These are phyloP conservation scores for Metellina segmentata DNA, from an alignment of 2,888 invertebrate genomes.

Conservation along the genomic window DNA sequence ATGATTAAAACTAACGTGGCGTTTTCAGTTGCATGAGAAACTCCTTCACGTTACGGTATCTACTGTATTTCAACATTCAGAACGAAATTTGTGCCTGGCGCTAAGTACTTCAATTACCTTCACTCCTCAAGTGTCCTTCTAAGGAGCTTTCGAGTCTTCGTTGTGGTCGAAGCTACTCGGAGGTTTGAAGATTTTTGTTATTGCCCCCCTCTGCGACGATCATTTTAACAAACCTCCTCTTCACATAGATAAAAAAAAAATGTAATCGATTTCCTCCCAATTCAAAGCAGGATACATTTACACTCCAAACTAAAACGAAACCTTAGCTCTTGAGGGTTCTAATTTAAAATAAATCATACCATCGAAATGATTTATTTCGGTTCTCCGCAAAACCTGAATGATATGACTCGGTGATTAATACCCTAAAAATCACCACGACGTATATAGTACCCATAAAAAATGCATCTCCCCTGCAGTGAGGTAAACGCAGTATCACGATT, in stretches of 20 bases:
- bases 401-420: not conserved
- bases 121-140: constrained; percentile 58
- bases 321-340: not conserved
- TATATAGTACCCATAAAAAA: not conserved
- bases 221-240: not conserved
- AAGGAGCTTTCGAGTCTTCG: constrained; percentile 47
- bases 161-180: not conserved
- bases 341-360: not conserved
- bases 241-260: not conserved
- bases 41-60: too few relatives aligned
- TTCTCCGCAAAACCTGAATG: not conserved
- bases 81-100: not conserved
- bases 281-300: not conserved
- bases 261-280: not conserved
- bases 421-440: not conserved
- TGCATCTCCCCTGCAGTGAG: not conserved
- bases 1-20: too few relatives aligned
- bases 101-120: constrained; percentile 30
- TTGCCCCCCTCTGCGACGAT: too few relatives aligned
- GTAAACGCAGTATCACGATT: not conserved
- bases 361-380: not conserved
- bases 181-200: too few relatives aligned
- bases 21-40: too few relatives aligned
- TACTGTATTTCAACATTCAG: too few relatives aligned
- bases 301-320: not conserved